Evolutionary conservation across 1,140 invertebrate species (phyloP).

Genomic region (Platorchestia sp.): DNA sequence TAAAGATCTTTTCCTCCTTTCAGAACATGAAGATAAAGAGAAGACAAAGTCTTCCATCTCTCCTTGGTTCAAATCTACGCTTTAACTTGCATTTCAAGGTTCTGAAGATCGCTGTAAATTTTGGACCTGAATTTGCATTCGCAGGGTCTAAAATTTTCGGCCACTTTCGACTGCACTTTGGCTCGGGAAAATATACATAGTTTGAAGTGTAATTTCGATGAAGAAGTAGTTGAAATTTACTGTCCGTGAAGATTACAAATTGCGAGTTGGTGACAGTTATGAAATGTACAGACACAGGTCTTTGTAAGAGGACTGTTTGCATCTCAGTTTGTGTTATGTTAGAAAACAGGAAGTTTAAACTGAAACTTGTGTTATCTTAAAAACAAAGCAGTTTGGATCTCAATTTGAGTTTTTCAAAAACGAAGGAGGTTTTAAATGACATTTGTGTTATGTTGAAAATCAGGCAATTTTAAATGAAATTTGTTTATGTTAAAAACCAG

Average conservation of each 20-base stretch:
- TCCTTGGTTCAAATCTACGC: not conserved
- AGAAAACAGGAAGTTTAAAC: no score
- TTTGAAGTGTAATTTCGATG: not conserved
- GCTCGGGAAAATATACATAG: not conserved
- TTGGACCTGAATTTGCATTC: no score
- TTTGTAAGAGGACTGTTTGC: no score
- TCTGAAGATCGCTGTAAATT: not conserved
- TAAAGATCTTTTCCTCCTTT: not conserved
- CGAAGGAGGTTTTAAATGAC: no score
- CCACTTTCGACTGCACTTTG: not conserved
- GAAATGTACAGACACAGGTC: not conserved
- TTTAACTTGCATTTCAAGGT: not conserved
- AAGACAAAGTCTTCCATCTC: conserved; percentile 21
- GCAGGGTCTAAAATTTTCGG: not conserved
- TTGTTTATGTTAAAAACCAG: no score
- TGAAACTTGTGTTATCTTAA: no score
- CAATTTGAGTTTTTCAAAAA: no score
- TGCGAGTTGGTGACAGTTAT: not conserved
- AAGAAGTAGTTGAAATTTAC: not conserved
- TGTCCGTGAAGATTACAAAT: not conserved
- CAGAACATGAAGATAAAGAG: not conserved
- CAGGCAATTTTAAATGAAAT: no score
- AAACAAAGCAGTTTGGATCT: no score
- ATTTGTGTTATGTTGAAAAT: no score
- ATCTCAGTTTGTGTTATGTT: no score